Evolutionary conservation across 2,888 invertebrate species (phyloP), one percentile per base, ranked within the genome.

Genomic region (Lithophane leautieri): DNA sequence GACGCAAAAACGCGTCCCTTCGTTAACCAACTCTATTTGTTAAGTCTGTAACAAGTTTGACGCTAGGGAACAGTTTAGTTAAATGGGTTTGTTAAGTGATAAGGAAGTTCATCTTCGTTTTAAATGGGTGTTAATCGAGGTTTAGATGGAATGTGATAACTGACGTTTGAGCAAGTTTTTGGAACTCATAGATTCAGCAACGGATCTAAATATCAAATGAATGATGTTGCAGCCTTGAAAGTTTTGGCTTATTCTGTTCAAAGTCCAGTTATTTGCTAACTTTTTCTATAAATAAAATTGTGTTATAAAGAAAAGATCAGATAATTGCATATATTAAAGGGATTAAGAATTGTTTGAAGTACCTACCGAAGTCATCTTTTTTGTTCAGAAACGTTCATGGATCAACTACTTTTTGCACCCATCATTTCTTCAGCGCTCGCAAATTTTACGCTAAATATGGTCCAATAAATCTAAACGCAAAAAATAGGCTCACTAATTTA

Each of bases 1-100:
- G 78, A 47, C 66, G 76, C 85, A 90, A 90, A 90, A 90, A 90
- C 76, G 54, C 16, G 60, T 42, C 80, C 80, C 62, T 63, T 76
- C 74, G 61, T 71, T 69, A 69, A 56, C 50, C 19, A 50, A 54
- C 70, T 52, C 40, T 62, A 54, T 78, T 78, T 69, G 68, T 83
- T 82, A 50, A 54, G 42, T 58, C 60, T 34, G 58, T 56, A 68
- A 70, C n/a, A 65, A 69, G 62, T 68, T 69, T 50, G 60, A 80
- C 66, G 44, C 54, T 40, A 80, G 71, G 74, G 68, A 78, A 70
- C 68, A 61, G 44, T 82, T 79, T 62, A 65, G 75, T 78, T 83
- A 61, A 60, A 78, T 86, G 73, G 62, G 14, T 63, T 63, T 65
- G 84, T 70, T 81, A 81, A 86, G 70, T 84, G 86, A 86, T 75